Percentiles rank a stretch among this genome's conserved stretches.
Evolutionary conservation across 2,888 invertebrate genomes (phyloP).

Genomic region (Onchidella celtica): DNA sequence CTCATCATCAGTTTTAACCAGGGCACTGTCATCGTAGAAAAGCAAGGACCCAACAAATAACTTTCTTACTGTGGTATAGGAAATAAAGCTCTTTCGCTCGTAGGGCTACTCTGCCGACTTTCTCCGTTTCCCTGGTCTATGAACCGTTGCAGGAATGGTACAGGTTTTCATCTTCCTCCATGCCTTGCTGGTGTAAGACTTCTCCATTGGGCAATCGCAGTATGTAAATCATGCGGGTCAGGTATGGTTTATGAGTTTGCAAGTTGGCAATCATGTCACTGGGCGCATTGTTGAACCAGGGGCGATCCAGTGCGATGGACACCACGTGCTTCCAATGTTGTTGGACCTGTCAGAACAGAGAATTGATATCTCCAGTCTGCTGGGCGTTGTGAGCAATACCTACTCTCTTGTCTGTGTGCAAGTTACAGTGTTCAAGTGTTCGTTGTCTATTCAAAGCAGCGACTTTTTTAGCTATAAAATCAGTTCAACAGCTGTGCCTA

Average conservation of each 20-base stretch:
- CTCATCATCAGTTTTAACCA: too few relatives aligned
- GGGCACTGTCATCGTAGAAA: too few relatives aligned
- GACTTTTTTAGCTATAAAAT: too few relatives aligned
- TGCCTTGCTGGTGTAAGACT: background rate
- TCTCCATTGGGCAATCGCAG: background rate
- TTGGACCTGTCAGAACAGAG: background rate
- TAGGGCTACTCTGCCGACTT: too few relatives aligned
- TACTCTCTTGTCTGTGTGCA: too few relatives aligned
- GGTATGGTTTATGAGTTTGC: background rate
- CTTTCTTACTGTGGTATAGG: too few relatives aligned
- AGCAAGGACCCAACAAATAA: too few relatives aligned
- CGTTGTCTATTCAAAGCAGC: too few relatives aligned
- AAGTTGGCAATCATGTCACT: background rate
- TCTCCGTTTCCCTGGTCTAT: background rate
- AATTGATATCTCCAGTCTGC: background rate
- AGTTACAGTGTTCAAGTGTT: too few relatives aligned
- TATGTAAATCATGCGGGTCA: background rate
- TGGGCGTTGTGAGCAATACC: too few relatives aligned
- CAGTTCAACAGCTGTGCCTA: too few relatives aligned
- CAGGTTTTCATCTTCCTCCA: background rate
- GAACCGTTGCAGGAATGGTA: slow-evolving; percentile 1
- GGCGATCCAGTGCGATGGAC: background rate
- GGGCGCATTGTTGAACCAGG: background rate
- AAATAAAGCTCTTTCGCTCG: too few relatives aligned
- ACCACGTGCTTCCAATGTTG: background rate